phyloP scores from a whole-genome alignment of 2,113 vertebrate species.

The Lophura nycthemera region DNA sequence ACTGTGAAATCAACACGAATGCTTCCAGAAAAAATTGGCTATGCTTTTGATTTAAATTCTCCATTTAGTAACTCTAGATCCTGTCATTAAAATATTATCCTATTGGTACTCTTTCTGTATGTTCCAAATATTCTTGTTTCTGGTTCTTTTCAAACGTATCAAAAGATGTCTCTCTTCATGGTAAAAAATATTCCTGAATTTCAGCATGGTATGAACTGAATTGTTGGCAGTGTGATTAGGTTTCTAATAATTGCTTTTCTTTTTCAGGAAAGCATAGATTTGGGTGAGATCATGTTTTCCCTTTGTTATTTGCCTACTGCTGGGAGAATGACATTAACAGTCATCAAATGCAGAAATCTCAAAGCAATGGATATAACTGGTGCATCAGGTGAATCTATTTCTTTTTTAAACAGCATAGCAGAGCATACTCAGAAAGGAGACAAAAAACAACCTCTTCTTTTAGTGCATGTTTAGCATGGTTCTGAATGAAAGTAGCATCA shows the following conservation, averaged over 20 bases:
- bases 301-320: conserved; percentile 98
- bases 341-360: conserved; percentile 98
- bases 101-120: neutral
- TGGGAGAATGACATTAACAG: conserved; percentile 96
- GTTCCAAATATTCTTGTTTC: neutral
- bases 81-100: neutral
- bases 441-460: neutral
- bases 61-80: neutral
- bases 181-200: neutral
- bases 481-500: neutral
- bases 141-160: neutral
- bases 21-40: neutral
- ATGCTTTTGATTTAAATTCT: neutral
- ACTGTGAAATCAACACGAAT: neutral
- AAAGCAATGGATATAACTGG: conserved; percentile 99
- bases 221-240: neutral
- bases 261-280: conserved; percentile 93
- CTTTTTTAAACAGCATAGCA: neutral
- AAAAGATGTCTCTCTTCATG: neutral
- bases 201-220: neutral
- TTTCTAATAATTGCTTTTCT: conserved; percentile 30
- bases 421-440: neutral
- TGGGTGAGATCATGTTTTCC: conserved; percentile 99
- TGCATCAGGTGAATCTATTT: conserved; percentile 86
- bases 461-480: neutral